Evolutionary conservation across 2,888 invertebrate genomes (phyloP).

Genomic region (Celastrina argiolus): DNA sequence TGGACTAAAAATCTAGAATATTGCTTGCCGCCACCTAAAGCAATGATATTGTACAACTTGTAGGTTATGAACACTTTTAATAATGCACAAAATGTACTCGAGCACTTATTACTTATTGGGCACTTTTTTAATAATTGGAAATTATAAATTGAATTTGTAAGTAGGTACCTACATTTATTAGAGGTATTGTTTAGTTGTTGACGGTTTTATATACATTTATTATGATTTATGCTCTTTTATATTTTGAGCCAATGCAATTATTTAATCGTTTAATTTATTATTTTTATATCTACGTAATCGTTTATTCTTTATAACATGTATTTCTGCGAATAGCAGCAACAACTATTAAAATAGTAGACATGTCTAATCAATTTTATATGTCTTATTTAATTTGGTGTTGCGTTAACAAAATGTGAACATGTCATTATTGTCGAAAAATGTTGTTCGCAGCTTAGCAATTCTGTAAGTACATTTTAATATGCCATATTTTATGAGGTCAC

Average conservation of each 20-base stretch:
- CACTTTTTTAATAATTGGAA: not conserved
- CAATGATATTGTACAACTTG: not conserved
- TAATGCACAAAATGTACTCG: constrained; percentile 5
- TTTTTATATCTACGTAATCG: too few species aligned
- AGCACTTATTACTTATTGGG: constrained; percentile 11
- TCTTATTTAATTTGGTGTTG: too few species aligned
- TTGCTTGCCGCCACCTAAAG: not conserved
- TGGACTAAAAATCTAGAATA: too few species aligned
- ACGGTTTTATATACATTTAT: constrained; percentile 1
- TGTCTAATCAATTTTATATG: too few species aligned
- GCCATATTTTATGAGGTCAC: not conserved
- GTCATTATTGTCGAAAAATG: too few species aligned
- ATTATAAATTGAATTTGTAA: not conserved
- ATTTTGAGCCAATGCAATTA: not conserved
- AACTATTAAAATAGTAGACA: too few species aligned
- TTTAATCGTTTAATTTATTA: not conserved
- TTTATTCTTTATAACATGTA: too few species aligned
- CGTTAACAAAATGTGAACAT: too few species aligned
- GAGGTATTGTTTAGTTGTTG: not conserved
- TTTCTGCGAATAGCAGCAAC: too few species aligned
- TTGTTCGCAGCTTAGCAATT: too few species aligned
- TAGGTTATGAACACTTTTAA: not conserved
- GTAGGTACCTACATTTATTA: not conserved
- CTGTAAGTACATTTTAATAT: too few species aligned
- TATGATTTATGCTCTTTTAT: not conserved